Evolutionary conservation across 2,113 vertebrate genomes (phyloP), one percentile per base, ranked within the genome.

Genomic region (Sula dactylatra): DNA sequence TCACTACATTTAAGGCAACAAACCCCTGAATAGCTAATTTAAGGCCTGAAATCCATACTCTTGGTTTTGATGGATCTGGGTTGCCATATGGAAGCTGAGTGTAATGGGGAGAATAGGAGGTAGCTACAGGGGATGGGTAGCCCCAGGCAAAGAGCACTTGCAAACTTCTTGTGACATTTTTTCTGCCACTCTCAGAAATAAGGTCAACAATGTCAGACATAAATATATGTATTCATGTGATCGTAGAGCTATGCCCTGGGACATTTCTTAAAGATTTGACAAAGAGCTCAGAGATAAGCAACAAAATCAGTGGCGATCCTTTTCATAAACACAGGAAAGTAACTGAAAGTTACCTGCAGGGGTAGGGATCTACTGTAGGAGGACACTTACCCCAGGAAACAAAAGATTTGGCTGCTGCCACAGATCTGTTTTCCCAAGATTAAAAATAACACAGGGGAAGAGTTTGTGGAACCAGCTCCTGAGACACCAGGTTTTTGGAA

Each of bases 401-500:
- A 80, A 78, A 90, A 88, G 69, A 64, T 72, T 89, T 95, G 52
- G 36, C 82, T 61, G 44, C 40, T 87, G 69, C 56, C 65, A 70
- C n/a, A 58, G n/a, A 50, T 70, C n/a, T 6, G 17, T 76, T 94
- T 95, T 85, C 94, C 74, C 91, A 86, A 93, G 91, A 93, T 77
- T 86, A 96, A 95, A 95, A 96, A 95, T 93, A 95, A 80, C 42
- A 69, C 32, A 77, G 32, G 73, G 54, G 59, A 87, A 87, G 71
- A 91, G 84, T 82, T 94, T 93, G 70, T 95, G 95, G 84, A 97
- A 95, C 54, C 55, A 49, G 58, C 29, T 93, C 71, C 82, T 88
- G 89, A 95, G 86, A 94, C 87, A 95, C 93, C 74, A 96, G 81
- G 78, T 96, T 95, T 97, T 87, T 4, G n/a, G 93, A 93, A 97